These are phyloP conservation scores for Sebastes itinus DNA, from an alignment of 2,797 vertebrate species.

Conservation along the genomic window DNA sequence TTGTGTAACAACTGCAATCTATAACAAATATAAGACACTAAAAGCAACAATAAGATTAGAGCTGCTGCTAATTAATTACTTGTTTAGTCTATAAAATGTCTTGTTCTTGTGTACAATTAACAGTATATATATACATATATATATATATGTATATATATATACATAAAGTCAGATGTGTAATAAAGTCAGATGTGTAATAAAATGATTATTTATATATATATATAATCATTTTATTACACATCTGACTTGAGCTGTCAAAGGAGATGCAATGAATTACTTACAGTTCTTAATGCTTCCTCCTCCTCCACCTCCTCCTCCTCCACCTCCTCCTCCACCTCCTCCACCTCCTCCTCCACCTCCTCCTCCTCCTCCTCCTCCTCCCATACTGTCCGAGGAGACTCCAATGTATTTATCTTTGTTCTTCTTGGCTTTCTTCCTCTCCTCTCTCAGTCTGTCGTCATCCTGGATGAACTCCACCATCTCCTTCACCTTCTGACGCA, in stretches of 20 bases:
- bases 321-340: no score
- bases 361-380: conserved; percentile 55
- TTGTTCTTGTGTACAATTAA: not conserved
- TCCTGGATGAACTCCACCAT: conserved; percentile 99
- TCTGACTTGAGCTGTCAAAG: not conserved
- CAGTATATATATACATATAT: no score
- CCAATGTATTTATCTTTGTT: conserved; percentile 99
- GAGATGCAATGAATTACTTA: conserved; percentile 49
- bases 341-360: conserved; percentile 61
- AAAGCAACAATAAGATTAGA: not conserved
- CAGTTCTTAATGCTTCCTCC: conserved; percentile 88
- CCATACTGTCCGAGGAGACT: conserved; percentile 93
- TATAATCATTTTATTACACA: conserved; percentile 2
- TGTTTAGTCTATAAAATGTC: not conserved
- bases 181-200: no score
- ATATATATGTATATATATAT: no score
- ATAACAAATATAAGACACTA: not conserved
- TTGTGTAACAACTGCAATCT: not conserved
- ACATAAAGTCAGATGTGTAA: no score
- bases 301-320: no score
- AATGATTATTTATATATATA: no score
- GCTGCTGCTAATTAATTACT: not conserved
- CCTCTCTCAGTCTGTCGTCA: conserved; percentile 94
- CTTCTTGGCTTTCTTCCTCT: conserved; percentile 98
- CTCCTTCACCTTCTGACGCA: conserved; percentile 98